Base-by-base conservation (phyloP, 1,140 invertebrate species). In the Steinernema feltiae region DNA sequence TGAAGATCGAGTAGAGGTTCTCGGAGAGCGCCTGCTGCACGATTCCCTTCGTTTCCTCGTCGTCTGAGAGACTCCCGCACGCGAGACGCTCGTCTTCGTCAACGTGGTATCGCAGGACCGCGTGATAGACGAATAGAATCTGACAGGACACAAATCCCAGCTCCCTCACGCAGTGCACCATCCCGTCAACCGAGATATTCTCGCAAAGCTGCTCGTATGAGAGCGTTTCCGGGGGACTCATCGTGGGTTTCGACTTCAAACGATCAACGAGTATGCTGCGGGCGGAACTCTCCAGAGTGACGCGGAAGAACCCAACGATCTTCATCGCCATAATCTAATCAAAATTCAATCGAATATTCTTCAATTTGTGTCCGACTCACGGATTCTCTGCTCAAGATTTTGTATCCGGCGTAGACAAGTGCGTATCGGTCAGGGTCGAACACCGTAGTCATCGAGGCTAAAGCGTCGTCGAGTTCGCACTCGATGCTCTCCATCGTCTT, bases 191-290 rank as follows among this genome's bases (percentile, higher is more conserved):
- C 1, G 72, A 32, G n/a, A 73, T n/a, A 18, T 48, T 32, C 72
- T 84, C 79, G 73, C 83, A 84, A 0, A 82, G 71, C 41, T 82
- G 29, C 46, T 82, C 83, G 71, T 81, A 84, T 18, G 71, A 30
- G 48, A 83, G 46, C 24, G 69, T 29, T 30, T 82, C 83, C 12
- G 74, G 35, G 29, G 70, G 70, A n/a, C 27, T 73, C 24, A 21
- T 18, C 31, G 29, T 12, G 1, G 72, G 72, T 30, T 41, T 73
- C 29, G 70, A 17, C 30, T 27, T 71, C 12, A 81, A 17, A 27
- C 80, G 70, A 18, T 83, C 75, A 1, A 81, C 2, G 12, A 86
- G 18, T n/a, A 80, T 78, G 0, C 71, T 71, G 17, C 77, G 3
- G 1, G 83, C 79, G 0, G 83, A 77, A 7, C 63, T 76, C 48